Base-by-base conservation (phyloP, 2,888 invertebrate species). In the Volucella bombylans region DNA sequence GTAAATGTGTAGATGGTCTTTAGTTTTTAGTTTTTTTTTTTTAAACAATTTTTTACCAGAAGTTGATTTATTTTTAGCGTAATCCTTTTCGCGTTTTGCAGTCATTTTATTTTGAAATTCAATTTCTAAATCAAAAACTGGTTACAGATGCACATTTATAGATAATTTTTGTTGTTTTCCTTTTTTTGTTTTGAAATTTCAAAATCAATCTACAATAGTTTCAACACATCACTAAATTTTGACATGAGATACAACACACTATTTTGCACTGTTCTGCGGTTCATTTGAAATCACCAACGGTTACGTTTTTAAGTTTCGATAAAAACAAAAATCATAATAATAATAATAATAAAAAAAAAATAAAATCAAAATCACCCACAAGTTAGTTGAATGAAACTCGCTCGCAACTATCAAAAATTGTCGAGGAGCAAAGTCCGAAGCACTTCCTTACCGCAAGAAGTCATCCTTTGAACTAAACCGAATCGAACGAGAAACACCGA, bases 71-170 rank as follows among this genome's bases (percentile, higher is more conserved):
- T 89, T 88, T 87, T 88, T 91, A 69, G 88, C 88, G 88, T 89
- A 90, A 89, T 91, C 91, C 89, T 90, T 90, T 89, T 89, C 91
- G 89, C 90, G 90, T 89, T 91, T 91, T 88, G 91, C 91, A 89
- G 91, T 91, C 91, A 91, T 91, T 89, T 90, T 90, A 88, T 89
- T 77, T 82, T 64, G 11, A 61, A 72, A 50, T 55, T 62, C 12
- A 31, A 45, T 39, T 59, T 59, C n/a, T 59, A 68, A 74, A 71
- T 77, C 61, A 82, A 77, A 77, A 72, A 61, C 61, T 73, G 45
- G 41, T 43, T 68, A 10, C 31, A 64, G 64, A 45, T 76, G 45
- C 55, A 81, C 80, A 81, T 59, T 81, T 23, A 76, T 59, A 68
- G 18, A 45, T 62, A 65, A 14, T 43, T 68, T 62, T 43, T 39